Evolutionary conservation across 2,888 invertebrate genomes (phyloP).

Genomic region (Melolontha melolontha): DNA sequence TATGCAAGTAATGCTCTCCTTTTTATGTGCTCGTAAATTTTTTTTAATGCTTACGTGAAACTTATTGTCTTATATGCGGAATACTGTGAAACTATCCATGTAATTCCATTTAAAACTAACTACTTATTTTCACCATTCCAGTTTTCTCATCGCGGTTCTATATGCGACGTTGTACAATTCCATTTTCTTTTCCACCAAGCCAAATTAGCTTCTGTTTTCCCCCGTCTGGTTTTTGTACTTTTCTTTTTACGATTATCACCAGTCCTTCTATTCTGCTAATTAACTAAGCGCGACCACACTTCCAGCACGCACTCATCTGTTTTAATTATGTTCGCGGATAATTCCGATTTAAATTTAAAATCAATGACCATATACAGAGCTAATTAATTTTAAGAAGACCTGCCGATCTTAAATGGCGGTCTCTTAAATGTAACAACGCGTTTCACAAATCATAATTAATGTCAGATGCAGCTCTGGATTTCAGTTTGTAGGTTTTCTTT

Average conservation of each 20-base stretch:
- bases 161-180: constrained; percentile 6
- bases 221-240: neutral
- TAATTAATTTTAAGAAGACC: constrained; percentile 35
- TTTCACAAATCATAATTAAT: constrained; percentile 38
- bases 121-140: constrained; percentile 15
- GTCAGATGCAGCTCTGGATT: constrained; percentile 9
- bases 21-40: too few relatives aligned
- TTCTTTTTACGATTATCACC: constrained; percentile 13
- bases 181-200: constrained; percentile 12
- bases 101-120: constrained; percentile 18
- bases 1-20: too few relatives aligned
- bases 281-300: constrained; percentile 35
- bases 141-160: constrained; percentile 26
- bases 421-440: constrained; percentile 25
- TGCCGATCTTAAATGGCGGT: constrained; percentile 17
- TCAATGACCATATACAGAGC: constrained; percentile 35
- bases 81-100: too few relatives aligned
- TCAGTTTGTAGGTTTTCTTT: constrained; percentile 18
- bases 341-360: constrained; percentile 41
- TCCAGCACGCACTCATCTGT: constrained; percentile 33
- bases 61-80: too few relatives aligned
- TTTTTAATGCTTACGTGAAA: too few relatives aligned
- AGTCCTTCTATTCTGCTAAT: constrained; percentile 17
- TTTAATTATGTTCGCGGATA: constrained; percentile 36
- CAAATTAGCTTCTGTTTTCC: constrained; percentile 25